phyloP scores from a whole-genome alignment of 35 echinoderm and acorn worm species.

The Ophiothrix spiculata region DNA sequence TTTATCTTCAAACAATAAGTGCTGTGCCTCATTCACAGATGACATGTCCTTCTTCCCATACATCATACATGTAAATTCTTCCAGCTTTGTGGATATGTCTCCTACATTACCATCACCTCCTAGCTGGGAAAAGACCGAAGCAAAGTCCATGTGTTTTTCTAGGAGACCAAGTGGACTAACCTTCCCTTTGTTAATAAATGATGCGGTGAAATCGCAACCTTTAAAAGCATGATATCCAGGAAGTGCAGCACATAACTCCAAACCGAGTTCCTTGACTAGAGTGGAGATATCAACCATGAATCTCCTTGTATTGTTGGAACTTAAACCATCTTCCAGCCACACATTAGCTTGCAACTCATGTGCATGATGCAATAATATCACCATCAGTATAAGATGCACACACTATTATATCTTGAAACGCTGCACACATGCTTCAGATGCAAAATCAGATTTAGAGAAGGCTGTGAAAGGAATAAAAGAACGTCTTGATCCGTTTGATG shows the following conservation, averaged over 20 bases:
- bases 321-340: not conserved
- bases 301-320: not conserved
- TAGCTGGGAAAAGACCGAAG: not conserved
- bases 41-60: not conserved
- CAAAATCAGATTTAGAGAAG: too few species aligned
- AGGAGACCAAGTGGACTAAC: not conserved
- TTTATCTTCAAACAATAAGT: not conserved
- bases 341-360: not conserved
- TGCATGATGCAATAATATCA: not conserved
- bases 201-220: not conserved
- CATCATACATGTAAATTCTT: not conserved
- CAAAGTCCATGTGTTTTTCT: not conserved
- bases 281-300: not conserved
- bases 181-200: not conserved
- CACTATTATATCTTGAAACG: not conserved
- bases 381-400: not conserved
- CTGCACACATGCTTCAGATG: too few species aligned
- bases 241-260: not conserved
- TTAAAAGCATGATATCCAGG: not conserved
- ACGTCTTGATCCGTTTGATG: too few species aligned
- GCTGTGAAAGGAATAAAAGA: too few species aligned
- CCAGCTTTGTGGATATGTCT: not conserved
- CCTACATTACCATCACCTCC: not conserved
- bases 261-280: not conserved
- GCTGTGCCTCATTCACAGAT: not conserved